Conservation (phyloP, 2,797 vertebrate genomes). For the Arctocebus calabarensis region DNA sequence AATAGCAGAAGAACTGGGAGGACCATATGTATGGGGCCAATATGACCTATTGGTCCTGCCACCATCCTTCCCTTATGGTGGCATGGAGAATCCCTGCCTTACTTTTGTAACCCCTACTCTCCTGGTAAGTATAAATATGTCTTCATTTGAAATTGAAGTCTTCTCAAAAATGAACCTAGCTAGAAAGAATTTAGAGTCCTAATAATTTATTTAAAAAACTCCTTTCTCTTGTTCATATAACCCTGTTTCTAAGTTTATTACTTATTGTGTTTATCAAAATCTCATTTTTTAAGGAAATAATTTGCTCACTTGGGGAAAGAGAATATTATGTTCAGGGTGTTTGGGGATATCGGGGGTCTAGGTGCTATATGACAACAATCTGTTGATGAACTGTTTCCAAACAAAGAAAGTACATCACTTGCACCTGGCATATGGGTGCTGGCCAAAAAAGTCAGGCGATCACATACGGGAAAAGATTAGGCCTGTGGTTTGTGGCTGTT, state of each 20-base stretch:
- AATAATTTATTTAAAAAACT: not conserved
- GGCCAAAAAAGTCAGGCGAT: not conserved
- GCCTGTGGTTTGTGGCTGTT: not conserved
- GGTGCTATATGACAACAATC: not conserved
- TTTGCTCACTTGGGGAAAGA: conserved; percentile 3
- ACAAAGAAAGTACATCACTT: not conserved
- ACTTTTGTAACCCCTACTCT: conserved; percentile 97
- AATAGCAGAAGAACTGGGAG: conserved; percentile 94
- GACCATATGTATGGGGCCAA: conserved; percentile 97
- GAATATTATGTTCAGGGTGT: not conserved
- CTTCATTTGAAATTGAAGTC: not conserved
- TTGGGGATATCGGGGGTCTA: not conserved
- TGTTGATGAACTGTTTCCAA: not conserved
- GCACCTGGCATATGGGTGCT: not conserved
- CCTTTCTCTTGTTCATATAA: conserved; percentile 20
- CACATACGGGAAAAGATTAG: not conserved
- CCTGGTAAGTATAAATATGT: conserved; percentile 88
- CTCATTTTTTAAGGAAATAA: conserved; percentile 37
- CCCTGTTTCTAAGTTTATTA: not conserved
- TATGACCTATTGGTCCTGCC: conserved; percentile 97
- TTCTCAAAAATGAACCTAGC: not conserved
- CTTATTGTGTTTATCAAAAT: not conserved
- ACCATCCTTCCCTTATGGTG: conserved; percentile 97
- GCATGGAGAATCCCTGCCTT: conserved; percentile 99
- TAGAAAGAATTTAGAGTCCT: not conserved